Base-by-base conservation (phyloP, 2,797 vertebrate genomes). In the Sardinella longiceps region DNA sequence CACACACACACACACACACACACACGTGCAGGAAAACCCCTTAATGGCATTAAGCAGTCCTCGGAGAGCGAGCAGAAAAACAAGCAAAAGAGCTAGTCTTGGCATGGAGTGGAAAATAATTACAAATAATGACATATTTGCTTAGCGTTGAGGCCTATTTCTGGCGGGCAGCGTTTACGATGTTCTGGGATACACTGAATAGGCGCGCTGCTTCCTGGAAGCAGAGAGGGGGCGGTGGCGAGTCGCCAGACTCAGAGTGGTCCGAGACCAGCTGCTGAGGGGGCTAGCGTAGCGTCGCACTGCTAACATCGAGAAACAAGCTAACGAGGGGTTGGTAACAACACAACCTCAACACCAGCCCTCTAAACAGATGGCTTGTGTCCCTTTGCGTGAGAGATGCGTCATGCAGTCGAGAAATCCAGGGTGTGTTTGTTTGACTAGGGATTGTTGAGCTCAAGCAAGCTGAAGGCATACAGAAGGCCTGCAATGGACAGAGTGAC, bases 131-230 rank as follows among this genome's bases (percentile, higher is more conserved):
- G 83, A 87, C 83, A 84, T 86, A 86, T 87, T 87, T 89, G 90
- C 90, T 84, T 88, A 83, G 56, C 2, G 30, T 87, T 48, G 82
- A 90, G 89, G 85, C 81, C 77, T 83, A 83, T 88, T 87, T 58
- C n/a, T 15, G 74, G 77, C 77, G 12, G 14, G 85, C 87, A 12
- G 43, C 85, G 80, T 90, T 92, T 91, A 90, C 82, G 80, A 84
- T 85, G 83, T 89, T 90, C 87, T 87, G 86, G 84, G 88, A 92
- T 87, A 90, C 83, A 84, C 81, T 85, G 82, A 87, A 91, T 90
- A 83, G 58, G 85, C 84, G 33, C 83, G 88, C 89, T 91, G 85
- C 86, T 87, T 92, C 82, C 88, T 91, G 86, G 84, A 92, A 88
- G 81, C 82, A 80, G 0, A n/a, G n/a, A n/a, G n/a, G n/a, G n/a